Evolutionary conservation across 2,888 invertebrate species (phyloP).

Genomic region (Megalurothrips usitatus): DNA sequence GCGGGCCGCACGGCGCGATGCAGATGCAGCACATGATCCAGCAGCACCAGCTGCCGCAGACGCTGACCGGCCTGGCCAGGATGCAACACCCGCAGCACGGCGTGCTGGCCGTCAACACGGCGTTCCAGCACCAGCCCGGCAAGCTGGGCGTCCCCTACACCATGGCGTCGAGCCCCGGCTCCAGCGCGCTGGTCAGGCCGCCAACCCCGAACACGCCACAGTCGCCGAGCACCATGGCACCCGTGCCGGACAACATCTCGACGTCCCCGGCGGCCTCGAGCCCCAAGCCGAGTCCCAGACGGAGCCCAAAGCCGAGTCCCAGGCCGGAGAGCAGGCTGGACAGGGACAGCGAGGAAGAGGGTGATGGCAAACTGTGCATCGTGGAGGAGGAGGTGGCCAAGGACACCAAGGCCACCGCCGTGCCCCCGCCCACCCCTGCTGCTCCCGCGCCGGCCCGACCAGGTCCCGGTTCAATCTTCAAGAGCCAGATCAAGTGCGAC

Average conservation of each 20-base stretch:
- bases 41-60: too few relatives aligned
- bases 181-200: slow-evolving; percentile 18
- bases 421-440: not conserved
- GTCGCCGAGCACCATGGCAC: not conserved
- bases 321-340: not conserved
- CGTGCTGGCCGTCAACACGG: slow-evolving; percentile 12
- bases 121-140: not conserved
- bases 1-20: too few relatives aligned
- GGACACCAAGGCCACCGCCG: not conserved
- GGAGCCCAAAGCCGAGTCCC: not conserved
- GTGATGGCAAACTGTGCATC: not conserved
- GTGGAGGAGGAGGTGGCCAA: slow-evolving; percentile 8
- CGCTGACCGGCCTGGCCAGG: not conserved
- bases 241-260: not conserved
- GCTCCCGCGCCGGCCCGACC: not conserved
- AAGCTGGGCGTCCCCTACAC: not conserved
- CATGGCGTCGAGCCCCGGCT: slow-evolving; percentile 4
- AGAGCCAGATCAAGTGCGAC: slow-evolving; percentile 13
- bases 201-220: slow-evolving; percentile 15
- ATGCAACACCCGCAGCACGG: not conserved
- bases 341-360: slow-evolving; percentile 12
- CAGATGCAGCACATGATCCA: too few relatives aligned
- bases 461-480: not conserved
- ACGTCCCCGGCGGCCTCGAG: not conserved
- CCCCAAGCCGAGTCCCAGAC: slow-evolving; percentile 1